phyloP scores from a whole-genome alignment of 2,797 vertebrate genomes.

The Salmo trutta region DNA sequence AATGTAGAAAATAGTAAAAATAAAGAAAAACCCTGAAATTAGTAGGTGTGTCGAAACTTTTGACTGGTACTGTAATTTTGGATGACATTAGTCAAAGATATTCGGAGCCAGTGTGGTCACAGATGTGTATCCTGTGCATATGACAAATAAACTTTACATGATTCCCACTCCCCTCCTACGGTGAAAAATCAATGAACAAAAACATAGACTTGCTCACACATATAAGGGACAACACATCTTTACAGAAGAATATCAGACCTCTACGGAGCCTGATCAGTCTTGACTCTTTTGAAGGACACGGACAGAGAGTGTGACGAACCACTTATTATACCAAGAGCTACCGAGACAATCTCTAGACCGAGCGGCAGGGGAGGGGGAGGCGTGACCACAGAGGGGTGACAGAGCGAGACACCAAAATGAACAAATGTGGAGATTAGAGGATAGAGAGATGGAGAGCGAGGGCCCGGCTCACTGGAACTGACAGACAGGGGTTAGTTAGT shows the following conservation, averaged over 20 bases:
- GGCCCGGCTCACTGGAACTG: slow-evolving; percentile 32
- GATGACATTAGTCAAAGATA: neutral
- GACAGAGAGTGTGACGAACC: slow-evolving; percentile 64
- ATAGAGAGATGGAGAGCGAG: slow-evolving; percentile 45
- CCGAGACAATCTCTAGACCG: slow-evolving; percentile 57
- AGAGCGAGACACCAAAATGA: slow-evolving; percentile 65
- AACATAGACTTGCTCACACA: slow-evolving; percentile 11
- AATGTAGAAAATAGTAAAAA: too few species aligned
- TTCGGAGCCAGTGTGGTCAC: neutral
- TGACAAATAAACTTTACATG: neutral
- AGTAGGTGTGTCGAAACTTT: too few species aligned
- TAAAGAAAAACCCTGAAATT: too few species aligned
- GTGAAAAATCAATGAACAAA: slow-evolving; percentile 19
- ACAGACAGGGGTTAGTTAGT: slow-evolving; percentile 29
- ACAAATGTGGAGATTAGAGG: slow-evolving; percentile 63
- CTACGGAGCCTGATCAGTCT: slow-evolving; percentile 54
- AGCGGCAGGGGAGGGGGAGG: slow-evolving; percentile 46
- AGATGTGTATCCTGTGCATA: neutral
- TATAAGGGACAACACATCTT: slow-evolving; percentile 26
- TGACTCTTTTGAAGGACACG: slow-evolving; percentile 69
- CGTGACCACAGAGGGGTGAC: slow-evolving; percentile 65
- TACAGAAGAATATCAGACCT: slow-evolving; percentile 44
- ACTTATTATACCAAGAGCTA: slow-evolving; percentile 58
- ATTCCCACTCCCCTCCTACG: neutral
- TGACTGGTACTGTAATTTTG: neutral